phyloP scores from a whole-genome alignment of 2,797 vertebrate species.

The Siniperca scherzeri region DNA sequence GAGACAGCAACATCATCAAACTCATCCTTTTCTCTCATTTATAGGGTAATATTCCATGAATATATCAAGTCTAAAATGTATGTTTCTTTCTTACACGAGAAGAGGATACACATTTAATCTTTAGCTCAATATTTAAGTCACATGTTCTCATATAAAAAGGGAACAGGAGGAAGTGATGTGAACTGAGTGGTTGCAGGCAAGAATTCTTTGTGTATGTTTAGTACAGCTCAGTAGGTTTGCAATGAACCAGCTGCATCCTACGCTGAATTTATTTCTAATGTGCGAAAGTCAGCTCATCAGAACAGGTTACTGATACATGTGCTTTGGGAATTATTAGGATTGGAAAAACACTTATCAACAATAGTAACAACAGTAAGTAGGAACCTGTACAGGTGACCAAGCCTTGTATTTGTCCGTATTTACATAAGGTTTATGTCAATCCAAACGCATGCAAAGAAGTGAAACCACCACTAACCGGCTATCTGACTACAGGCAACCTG shows the following conservation, averaged over 20 bases:
- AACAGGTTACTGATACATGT: background rate
- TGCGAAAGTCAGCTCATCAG: background rate
- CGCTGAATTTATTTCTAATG: background rate
- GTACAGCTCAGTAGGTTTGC: background rate
- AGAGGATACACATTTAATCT: background rate
- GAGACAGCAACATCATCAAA: background rate
- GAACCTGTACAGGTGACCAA: background rate
- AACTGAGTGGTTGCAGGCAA: background rate
- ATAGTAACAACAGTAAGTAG: background rate
- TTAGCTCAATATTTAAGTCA: background rate
- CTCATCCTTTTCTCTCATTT: background rate
- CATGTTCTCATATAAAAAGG: background rate
- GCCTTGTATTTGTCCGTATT: conserved; percentile 7
- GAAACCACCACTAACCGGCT: background rate
- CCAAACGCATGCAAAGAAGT: conserved; percentile 22
- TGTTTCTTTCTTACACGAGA: background rate
- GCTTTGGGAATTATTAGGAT: background rate
- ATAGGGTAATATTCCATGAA: background rate
- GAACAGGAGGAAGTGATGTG: background rate
- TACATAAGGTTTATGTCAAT: conserved; percentile 1
- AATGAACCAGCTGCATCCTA: background rate
- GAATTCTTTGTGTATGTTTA: background rate
- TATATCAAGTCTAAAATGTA: background rate
- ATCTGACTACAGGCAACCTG: background rate
- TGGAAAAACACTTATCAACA: background rate